Conservation (phyloP, 2,797 vertebrate genomes). For the Triplophysa yarkandensis region DNA sequence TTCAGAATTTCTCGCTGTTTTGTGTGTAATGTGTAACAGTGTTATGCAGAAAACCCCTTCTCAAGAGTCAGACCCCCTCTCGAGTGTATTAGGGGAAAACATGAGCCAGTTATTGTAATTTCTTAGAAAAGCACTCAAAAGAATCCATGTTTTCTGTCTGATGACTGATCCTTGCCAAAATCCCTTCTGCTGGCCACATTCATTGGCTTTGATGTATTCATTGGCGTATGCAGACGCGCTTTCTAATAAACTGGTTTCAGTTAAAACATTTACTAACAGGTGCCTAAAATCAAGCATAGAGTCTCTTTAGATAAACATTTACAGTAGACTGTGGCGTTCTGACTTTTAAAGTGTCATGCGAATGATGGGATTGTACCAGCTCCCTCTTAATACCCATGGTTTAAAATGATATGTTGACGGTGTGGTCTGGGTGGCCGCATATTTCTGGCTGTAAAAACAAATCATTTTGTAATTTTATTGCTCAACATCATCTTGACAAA, state of each 20-base stretch:
- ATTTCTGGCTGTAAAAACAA: constrained; percentile 2
- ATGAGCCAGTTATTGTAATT: constrained; percentile 17
- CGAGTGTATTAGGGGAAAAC: not conserved
- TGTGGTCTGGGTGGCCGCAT: not conserved
- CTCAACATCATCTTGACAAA: constrained; percentile 6
- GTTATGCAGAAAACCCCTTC: not conserved
- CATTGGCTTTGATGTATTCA: not conserved
- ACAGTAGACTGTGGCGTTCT: not conserved
- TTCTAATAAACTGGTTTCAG: not conserved
- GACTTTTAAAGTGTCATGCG: not conserved
- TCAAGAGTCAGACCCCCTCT: constrained; percentile 13
- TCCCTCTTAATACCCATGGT: not conserved
- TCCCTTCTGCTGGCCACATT: constrained; percentile 8
- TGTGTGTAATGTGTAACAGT: not conserved
- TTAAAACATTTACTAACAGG: not conserved
- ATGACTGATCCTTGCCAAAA: constrained; percentile 12
- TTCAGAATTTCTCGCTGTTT: too few relatives aligned
- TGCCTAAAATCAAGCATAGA: not conserved
- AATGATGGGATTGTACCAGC: not conserved
- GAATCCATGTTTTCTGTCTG: constrained; percentile 1
- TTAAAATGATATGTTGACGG: not conserved
- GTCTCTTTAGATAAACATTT: not conserved
- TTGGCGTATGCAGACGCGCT: not conserved
- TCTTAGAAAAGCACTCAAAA: constrained; percentile 32
- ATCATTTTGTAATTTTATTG: constrained; percentile 10